Percentiles rank a stretch among this genome's conserved stretches.
Evolutionary conservation across 2,113 vertebrate genomes (phyloP).

Genomic region (Serinus canaria): DNA sequence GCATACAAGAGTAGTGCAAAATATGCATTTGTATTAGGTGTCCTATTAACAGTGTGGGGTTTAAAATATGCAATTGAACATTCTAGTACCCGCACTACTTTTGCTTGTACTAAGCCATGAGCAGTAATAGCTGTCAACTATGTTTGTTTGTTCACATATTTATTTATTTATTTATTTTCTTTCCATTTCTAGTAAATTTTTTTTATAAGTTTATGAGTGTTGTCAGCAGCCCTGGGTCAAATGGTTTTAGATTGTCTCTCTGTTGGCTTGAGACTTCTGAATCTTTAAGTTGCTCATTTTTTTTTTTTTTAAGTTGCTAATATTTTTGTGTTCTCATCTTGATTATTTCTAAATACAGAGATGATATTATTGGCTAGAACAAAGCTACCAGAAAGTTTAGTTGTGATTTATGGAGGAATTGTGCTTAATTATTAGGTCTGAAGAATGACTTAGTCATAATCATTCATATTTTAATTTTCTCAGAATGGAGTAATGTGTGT

Average conservation of each 20-base stretch:
- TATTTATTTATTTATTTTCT: background rate
- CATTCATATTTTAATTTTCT: background rate
- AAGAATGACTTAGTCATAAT: background rate
- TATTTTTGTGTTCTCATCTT: background rate
- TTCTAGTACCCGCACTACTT: background rate
- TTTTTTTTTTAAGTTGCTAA: background rate
- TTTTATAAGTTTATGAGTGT: background rate
- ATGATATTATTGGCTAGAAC: background rate
- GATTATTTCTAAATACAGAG: background rate
- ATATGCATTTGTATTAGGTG: background rate
- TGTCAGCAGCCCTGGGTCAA: background rate
- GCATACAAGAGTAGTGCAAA: background rate
- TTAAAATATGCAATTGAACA: background rate
- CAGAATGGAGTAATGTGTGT: background rate
- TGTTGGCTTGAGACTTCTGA: background rate
- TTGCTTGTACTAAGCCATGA: background rate
- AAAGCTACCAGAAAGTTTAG: background rate
- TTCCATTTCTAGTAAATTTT: background rate
- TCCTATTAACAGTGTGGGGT: background rate
- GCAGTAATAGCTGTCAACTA: background rate
- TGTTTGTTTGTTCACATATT: background rate
- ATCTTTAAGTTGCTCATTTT: background rate
- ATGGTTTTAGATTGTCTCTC: background rate
- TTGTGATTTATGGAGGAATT: background rate
- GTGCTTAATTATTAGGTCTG: background rate